Evolutionary conservation across 2,797 vertebrate genomes (phyloP), one percentile per base, ranked within the genome.

Genomic region (Thunnus albacares): DNA sequence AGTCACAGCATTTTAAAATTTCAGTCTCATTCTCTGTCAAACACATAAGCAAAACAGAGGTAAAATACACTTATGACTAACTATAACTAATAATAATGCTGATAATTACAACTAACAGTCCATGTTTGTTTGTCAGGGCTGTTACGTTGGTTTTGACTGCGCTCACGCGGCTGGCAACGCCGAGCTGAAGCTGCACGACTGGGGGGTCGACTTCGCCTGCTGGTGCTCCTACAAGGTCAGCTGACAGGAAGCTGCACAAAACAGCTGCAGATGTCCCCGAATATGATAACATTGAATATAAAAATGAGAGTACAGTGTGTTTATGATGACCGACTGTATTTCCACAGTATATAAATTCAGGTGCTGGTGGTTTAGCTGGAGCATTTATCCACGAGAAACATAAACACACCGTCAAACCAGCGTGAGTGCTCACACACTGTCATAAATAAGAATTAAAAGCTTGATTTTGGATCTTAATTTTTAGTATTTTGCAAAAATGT

Each of bases 211-310:
- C 88, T 99, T 99, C 43, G 98, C 97, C 83, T 99, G 97, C 90
- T 99, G 98, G 98, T 99, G 98, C 86, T 96, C 97, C 33, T 99
- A 99, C 83, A 99, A 99, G 97, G 98, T 98, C 20, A 73, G 85
- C 64, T 9, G 43, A 28, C 10, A 7, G 30, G 28, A 60, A 18
- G 38, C 41, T 15, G 13, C 41, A 43, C 41, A 13, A 43, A 43
- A 43, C 41, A 14, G 3, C 10, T 22, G 28, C 24, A 61, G 3
- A 14, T 10, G 24, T 18, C 10, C 13, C 20, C 18, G 52, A 26
- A 26, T 30, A 35, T 35, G 26, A 12, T 8, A 14, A 18, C 1
- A 47, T n/a, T 38, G 35, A 38, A 26, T 38, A 10, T 33, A 60
- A n/a, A 17, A 24, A 13, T 22, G 9, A 35, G 9, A 6, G 6